Evolutionary conservation across 1,140 invertebrate genomes (phyloP), one percentile per base, ranked within the genome.

Genomic region (Sycobia sp.): DNA sequence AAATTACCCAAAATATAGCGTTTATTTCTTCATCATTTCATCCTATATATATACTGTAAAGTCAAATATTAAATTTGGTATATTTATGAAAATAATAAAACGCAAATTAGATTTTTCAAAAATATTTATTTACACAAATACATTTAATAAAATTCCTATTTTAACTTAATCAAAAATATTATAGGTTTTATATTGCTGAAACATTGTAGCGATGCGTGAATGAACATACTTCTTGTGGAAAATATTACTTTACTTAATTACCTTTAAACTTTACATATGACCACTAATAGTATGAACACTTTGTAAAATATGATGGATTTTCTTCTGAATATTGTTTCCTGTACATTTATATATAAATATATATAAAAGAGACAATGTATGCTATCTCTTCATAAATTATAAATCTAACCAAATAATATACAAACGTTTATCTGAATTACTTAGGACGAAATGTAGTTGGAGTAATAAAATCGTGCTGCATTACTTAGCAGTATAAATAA

Each of bases 121-220:
- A 61, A 61, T 61, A 61, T 61, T 61, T 61, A 61, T 61, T 61
- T 61, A 61, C 58, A 61, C 58, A 61, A 50, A 50, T 59, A 59
- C 57, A 59, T 59, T 59, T 59, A 59, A 59, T 61, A 53, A 61
- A 61, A 51, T 61, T 16, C 38, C 47, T 61, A 61, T 51, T n/a
- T 61, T 34, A 61, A 51, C 39, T 61, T 43, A 61, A 53, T 32
- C 25, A 7, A 50, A 60, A 41, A 51, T 43, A 60, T 60, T 51
- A 36, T 61, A 61, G 53, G n/a, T 34, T 61, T 34, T 3, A 50
- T 60, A 61, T 11, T n/a, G n/a, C n/a, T n/a, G n/a, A n/a, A n/a
- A n/a, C n/a, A n/a, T n/a, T n/a, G n/a, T n/a, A n/a, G n/a, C 25
- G 38, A 61, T 53, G 49, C 13, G 18, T 23, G 18, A 16, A 61